Evolutionary conservation across 1,140 invertebrate species (phyloP), one percentile per base, ranked within the genome.

Genomic region (Papilio xuthus): DNA sequence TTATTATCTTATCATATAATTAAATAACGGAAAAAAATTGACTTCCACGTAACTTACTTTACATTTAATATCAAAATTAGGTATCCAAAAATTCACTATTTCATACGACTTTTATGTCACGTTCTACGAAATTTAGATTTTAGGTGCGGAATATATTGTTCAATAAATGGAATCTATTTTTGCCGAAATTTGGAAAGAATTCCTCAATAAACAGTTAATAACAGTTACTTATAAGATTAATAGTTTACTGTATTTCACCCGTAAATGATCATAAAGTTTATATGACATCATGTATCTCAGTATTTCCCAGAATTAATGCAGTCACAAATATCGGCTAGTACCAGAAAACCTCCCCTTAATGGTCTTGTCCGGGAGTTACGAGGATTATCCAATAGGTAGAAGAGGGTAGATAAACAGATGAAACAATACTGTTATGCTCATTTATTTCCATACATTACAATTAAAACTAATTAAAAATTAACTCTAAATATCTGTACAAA

Each of bases 61-160:
- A 15, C 18, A 13, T 13, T 18, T 0, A 50, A 18, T 18, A 13
- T 50, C 32, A 50, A 50, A 50, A 18, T 50, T 1, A 6, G 13
- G 15, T 3, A 50, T 50, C n/a, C 4, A 50, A n/a, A 50, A 18
- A 50, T 50, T 18, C 6, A 13, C 15, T 50, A 1, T 18, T 50
- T 18, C 13, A 18, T 50, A 18, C 18, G 13, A 6, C 15, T 13
- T 50, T 50, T 50, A 47, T 47, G 15, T 8, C 44, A 47, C 47
- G 15, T 50, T 79, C 47, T 78, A 3, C 56, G 26, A 32, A 53
- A 75, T 50, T 76, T 44, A 72, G 53, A 71, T 50, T 73, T 32
- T 28, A 6, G 32, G 4, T 13, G 18, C 47, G 13, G 28, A 60
- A n/a, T n/a, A 18, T 73, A 44, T 74, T 60, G n/a, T 28, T 56